phyloP scores from a whole-genome alignment of 2,888 invertebrate genomes.

The Anoplius nigerrimus region DNA sequence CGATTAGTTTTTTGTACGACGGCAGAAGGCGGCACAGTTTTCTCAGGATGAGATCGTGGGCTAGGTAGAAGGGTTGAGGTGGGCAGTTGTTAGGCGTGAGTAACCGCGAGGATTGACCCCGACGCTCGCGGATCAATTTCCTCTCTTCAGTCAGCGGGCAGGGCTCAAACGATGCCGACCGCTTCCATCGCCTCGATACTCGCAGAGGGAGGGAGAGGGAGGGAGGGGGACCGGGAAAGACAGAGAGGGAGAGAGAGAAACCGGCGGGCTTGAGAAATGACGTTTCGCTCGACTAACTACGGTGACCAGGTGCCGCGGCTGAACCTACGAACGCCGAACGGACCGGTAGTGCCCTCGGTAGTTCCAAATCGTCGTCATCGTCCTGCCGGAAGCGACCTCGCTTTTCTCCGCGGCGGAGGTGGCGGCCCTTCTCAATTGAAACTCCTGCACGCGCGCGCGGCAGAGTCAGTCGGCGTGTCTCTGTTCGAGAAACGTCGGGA shows the following conservation, averaged over 20 bases:
- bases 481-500: slow-evolving; percentile 12
- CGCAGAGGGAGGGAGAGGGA: too few relatives aligned
- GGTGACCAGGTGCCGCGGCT: background rate
- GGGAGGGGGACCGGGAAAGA: too few relatives aligned
- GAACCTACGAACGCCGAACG: background rate
- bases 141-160: slow-evolving; percentile 8
- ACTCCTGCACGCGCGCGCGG: background rate
- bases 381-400: slow-evolving; percentile 8
- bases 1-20: too few relatives aligned
- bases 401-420: background rate
- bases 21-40: too few relatives aligned
- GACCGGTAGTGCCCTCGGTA: slow-evolving; percentile 13
- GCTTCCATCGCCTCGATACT: slow-evolving; percentile 11
- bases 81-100: too few relatives aligned
- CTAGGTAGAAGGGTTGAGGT: too few relatives aligned
- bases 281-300: slow-evolving; percentile 43
- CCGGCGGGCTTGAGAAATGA: slow-evolving; percentile 42
- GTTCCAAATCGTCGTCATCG: slow-evolving; percentile 8
- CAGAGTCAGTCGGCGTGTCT: slow-evolving; percentile 15
- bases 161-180: slow-evolving; percentile 25
- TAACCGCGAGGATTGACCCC: slow-evolving; percentile 14
- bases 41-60: too few relatives aligned
- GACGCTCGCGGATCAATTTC: slow-evolving; percentile 50
- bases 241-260: too few relatives aligned
- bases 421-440: background rate